Conservation (phyloP, 2,797 vertebrate species). For the Hydrocynus forskahlii region DNA sequence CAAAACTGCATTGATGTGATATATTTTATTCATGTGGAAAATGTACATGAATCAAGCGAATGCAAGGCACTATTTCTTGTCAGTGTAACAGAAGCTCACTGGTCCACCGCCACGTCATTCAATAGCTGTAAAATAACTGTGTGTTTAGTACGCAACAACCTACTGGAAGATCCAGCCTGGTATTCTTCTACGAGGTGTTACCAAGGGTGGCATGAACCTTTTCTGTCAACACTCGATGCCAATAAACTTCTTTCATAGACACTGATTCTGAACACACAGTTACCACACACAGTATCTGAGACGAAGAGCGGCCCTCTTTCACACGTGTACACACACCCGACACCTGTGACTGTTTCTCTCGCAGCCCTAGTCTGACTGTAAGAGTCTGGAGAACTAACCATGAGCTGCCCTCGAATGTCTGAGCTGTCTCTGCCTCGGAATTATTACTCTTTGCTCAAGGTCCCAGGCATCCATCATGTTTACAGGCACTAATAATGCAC, state of each 20-base stretch:
- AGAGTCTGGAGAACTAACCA: slow-evolving; percentile 3
- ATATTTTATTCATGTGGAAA: background rate
- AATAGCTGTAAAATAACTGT: background rate
- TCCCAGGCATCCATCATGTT: slow-evolving; percentile 51
- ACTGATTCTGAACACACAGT: background rate
- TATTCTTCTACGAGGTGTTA: background rate
- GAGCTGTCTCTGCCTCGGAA: slow-evolving; percentile 33
- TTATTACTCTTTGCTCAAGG: slow-evolving; percentile 48
- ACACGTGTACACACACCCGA: background rate
- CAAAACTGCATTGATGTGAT: too few species aligned
- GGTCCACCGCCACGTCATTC: slow-evolving; percentile 21
- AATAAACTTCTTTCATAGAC: background rate
- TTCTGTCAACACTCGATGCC: background rate
- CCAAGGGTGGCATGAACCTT: background rate
- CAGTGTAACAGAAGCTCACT: background rate
- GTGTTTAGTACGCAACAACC: slow-evolving; percentile 8
- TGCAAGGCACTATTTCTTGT: background rate
- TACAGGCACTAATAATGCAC: slow-evolving; percentile 58
- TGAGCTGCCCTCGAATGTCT: background rate
- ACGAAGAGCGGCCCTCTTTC: background rate
- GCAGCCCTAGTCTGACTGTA: background rate
- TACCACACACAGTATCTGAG: background rate
- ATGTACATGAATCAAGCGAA: background rate
- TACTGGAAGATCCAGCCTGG: background rate
- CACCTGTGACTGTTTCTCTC: background rate